A percentile compares a stretch with the other conserved stretches of the same genome.
Evolutionary conservation across 2,113 vertebrate species (phyloP).

Genomic region (Zosterops japonicus): DNA sequence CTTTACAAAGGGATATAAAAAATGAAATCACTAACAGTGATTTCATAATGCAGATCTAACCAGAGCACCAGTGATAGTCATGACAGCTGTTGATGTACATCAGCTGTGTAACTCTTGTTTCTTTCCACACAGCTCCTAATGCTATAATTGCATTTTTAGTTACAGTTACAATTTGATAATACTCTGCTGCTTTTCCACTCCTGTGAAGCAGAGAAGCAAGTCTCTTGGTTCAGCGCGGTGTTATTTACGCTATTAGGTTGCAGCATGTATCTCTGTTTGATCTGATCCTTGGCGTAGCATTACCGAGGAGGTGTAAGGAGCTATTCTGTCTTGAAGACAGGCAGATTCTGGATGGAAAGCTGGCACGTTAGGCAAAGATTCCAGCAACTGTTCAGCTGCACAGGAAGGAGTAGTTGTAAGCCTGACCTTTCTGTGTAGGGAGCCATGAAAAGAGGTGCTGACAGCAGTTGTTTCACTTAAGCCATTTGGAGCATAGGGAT

Average conservation of each 20-base stretch:
- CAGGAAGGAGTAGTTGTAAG: neutral
- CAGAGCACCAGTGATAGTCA: neutral
- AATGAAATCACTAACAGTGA: neutral
- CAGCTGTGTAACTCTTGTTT: neutral
- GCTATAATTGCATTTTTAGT: neutral
- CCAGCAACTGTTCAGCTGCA: neutral
- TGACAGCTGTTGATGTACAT: neutral
- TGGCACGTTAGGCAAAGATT: neutral
- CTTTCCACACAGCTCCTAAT: neutral
- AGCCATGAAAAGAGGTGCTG: neutral
- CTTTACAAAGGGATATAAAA: neutral
- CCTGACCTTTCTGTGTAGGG: neutral
- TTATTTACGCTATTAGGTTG: slow-evolving; percentile 31
- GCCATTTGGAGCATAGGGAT: neutral
- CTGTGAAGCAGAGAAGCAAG: neutral
- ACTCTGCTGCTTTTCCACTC: neutral
- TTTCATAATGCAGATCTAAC: neutral
- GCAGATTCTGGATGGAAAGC: neutral
- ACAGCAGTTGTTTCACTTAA: neutral
- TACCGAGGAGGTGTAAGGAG: neutral
- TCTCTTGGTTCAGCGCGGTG: neutral
- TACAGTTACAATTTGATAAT: neutral
- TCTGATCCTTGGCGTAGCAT: slow-evolving; percentile 13
- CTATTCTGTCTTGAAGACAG: neutral
- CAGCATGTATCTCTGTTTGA: neutral